phyloP scores from a whole-genome alignment of 2,113 vertebrate species.

The Centropus bengalensis region DNA sequence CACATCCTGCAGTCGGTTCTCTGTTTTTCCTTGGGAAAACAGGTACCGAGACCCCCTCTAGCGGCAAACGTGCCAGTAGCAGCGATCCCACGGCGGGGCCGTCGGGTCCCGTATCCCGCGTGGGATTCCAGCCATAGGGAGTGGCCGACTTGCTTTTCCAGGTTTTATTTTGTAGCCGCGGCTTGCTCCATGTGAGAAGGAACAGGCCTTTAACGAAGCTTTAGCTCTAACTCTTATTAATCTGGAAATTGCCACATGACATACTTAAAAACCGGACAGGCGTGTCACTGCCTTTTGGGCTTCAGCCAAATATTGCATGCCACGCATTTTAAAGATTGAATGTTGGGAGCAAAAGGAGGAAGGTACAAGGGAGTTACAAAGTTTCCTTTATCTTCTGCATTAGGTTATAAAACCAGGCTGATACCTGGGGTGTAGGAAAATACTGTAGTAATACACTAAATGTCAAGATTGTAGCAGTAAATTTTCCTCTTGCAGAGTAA shows the following conservation, averaged over 20 bases:
- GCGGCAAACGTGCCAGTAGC: background rate
- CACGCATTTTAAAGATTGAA: background rate
- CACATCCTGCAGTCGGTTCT: background rate
- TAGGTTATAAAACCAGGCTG: background rate
- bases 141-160: background rate
- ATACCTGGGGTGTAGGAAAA: background rate
- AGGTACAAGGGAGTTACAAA: background rate
- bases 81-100: background rate
- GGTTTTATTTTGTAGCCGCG: background rate
- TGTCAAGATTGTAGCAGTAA: background rate
- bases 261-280: background rate
- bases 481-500: background rate
- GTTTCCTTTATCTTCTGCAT: background rate
- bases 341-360: background rate
- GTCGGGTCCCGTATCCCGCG: background rate
- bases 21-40: background rate
- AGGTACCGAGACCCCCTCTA: conserved; percentile 41
- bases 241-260: background rate
- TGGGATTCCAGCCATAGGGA: background rate
- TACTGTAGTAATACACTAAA: background rate
- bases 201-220: background rate
- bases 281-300: background rate
- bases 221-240: background rate
- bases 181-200: background rate
- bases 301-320: background rate